Evolutionary conservation across 2,797 vertebrate genomes (phyloP), one percentile per base, ranked within the genome.

Genomic region (Myripristis murdjan): DNA sequence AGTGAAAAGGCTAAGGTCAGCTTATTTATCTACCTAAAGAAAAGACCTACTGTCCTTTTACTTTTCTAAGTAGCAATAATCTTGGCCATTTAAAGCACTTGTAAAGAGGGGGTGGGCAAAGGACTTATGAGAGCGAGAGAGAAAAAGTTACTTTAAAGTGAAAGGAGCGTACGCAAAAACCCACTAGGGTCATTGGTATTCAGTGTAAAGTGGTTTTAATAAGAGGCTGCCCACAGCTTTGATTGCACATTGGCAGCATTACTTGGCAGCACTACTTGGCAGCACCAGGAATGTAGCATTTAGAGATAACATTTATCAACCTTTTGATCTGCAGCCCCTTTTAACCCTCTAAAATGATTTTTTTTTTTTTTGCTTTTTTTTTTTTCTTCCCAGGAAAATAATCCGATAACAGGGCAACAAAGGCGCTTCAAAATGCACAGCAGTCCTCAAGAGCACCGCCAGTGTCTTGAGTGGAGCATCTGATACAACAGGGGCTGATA

Each of bases 41-140:
- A 73, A 79, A 67, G 60, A 51, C 23, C 49, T 2, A 47, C 39
- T 70, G 64, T 78, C 70, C 73, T 83, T 18, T 75, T 15, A 55
- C 57, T 60, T 58, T 69, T 64, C 59, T 58, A 57, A 84, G 81
- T 75, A 67, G 72, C 85, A 79, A 90, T 89, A 82, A 87, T 87
- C 75, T 57, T 54, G 53, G 77, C 39, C 43, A 66, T 71, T 70
- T 33, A 39, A 10, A 70, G 77, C 26, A 28, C 61, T 74, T 41
- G 68, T 64, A 48, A 70, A 76, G 78, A 64, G 28, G 47, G 43
- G 81, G 41, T 51, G 51, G 43, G 78, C 51, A 84, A 81, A 83
- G 83, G 70, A 33, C 72, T 64, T 67, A 70, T 20, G 44, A 53
- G 54, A 57, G 61, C 20, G 37, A 26, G 24, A 39, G 18, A 14